Conservation (phyloP, 2,113 vertebrate genomes). For the Silurus meridionalis region DNA sequence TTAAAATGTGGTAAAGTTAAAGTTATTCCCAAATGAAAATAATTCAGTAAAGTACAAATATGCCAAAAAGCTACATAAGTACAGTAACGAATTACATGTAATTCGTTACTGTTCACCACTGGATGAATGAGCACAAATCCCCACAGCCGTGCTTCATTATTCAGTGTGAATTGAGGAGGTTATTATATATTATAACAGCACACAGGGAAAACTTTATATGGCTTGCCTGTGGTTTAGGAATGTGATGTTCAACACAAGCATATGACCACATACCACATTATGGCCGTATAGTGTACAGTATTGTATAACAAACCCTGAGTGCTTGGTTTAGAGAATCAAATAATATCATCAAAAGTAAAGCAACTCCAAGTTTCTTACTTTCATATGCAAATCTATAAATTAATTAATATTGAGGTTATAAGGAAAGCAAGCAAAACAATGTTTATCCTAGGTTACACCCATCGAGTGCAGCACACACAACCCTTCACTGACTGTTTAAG, state of each 20-base stretch:
- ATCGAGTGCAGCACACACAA: neutral
- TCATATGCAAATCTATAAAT: neutral
- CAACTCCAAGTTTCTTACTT: too few species aligned
- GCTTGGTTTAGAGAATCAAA: neutral
- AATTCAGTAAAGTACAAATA: too few species aligned
- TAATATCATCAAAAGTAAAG: too few species aligned
- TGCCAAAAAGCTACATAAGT: too few species aligned
- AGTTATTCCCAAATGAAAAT: too few species aligned
- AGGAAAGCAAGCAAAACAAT: neutral
- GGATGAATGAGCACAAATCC: neutral
- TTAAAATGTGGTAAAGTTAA: too few species aligned
- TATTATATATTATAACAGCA: neutral
- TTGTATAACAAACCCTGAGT: neutral
- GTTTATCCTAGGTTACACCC: neutral
- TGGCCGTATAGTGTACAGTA: neutral
- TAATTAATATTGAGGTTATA: neutral
- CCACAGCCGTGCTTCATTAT: neutral
- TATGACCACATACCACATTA: neutral
- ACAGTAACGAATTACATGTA: too few species aligned
- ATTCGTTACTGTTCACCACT: too few species aligned
- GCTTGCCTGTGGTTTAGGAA: neutral
- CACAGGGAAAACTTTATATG: neutral
- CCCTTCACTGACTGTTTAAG: constrained; percentile 21
- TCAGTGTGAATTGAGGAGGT: neutral
- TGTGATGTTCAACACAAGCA: neutral